phyloP scores from a whole-genome alignment of 2,797 vertebrate species.

The Leptodactylus fallax region DNA sequence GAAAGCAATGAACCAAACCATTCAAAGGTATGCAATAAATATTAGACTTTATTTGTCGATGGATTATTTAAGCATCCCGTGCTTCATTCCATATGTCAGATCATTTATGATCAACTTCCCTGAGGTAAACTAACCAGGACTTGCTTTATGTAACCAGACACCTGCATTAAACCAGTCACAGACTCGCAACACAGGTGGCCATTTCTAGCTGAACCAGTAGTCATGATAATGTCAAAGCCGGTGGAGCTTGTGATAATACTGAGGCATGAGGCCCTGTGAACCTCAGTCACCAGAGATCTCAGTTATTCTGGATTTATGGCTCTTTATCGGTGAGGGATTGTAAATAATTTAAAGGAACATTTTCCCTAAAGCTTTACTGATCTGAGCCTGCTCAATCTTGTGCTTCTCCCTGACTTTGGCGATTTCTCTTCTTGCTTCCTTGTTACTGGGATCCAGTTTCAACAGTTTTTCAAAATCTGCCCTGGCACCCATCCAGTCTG shows the following conservation, averaged over 20 bases:
- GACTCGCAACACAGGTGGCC: not conserved
- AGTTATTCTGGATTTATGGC: not conserved
- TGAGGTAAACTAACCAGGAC: conserved; percentile 9
- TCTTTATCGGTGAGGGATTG: not conserved
- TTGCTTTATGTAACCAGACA: not conserved
- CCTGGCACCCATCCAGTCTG: conserved; percentile 82
- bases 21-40: not conserved
- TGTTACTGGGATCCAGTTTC: conserved; percentile 82
- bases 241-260: not conserved
- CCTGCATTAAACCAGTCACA: not conserved
- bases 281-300: not conserved
- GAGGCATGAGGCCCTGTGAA: not conserved
- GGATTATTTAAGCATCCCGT: not conserved
- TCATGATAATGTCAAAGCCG: not conserved
- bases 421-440: conserved; percentile 82
- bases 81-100: not conserved
- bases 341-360: conserved; percentile 82
- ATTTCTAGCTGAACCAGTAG: not conserved
- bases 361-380: conserved; percentile 86
- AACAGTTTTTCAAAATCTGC: conserved; percentile 81
- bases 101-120: not conserved
- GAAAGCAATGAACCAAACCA: not conserved
- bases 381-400: conserved; percentile 78
- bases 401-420: conserved; percentile 78
- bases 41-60: conserved; percentile 36